Percentiles rank a stretch among this genome's conserved stretches.
phyloP scores from a whole-genome alignment of 2,797 vertebrate species.

The Tympanoctomys barrerae region DNA sequence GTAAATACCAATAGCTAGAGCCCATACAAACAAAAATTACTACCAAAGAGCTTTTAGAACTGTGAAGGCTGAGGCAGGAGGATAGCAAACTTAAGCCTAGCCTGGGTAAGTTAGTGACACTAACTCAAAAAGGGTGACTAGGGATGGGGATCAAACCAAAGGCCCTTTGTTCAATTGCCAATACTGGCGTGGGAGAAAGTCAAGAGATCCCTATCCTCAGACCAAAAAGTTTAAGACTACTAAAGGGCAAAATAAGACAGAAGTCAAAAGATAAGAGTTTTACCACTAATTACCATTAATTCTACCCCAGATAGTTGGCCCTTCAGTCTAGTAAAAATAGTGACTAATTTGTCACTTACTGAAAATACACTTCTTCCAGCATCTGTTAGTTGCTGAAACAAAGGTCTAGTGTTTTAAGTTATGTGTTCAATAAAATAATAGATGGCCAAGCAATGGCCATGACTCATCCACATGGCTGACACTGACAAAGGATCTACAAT shows the following conservation, averaged over 20 bases:
- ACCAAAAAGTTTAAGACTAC: background rate
- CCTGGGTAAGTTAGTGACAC: background rate
- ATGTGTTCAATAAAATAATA: background rate
- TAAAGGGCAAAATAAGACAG: background rate
- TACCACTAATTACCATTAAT: slow-evolving; percentile 23
- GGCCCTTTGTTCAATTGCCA: background rate
- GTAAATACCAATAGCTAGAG: slow-evolving; percentile 2
- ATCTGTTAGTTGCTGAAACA: background rate
- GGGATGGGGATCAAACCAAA: background rate
- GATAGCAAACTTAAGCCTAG: background rate
- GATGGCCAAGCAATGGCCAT: too few relatives aligned
- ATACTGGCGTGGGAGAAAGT: background rate
- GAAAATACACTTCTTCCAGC: background rate
- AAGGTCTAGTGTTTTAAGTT: background rate
- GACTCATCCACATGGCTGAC: too few relatives aligned
- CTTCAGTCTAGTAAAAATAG: background rate
- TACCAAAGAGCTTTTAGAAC: background rate
- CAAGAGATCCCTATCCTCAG: background rate
- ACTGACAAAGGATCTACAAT: too few relatives aligned
- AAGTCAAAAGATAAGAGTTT: background rate
- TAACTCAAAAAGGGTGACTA: background rate
- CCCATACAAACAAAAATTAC: background rate
- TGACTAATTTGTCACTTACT: background rate
- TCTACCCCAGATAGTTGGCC: background rate
- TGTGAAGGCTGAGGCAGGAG: background rate